phyloP scores from a whole-genome alignment of 2,888 invertebrate species.

The Chromoteleia sp. region DNA sequence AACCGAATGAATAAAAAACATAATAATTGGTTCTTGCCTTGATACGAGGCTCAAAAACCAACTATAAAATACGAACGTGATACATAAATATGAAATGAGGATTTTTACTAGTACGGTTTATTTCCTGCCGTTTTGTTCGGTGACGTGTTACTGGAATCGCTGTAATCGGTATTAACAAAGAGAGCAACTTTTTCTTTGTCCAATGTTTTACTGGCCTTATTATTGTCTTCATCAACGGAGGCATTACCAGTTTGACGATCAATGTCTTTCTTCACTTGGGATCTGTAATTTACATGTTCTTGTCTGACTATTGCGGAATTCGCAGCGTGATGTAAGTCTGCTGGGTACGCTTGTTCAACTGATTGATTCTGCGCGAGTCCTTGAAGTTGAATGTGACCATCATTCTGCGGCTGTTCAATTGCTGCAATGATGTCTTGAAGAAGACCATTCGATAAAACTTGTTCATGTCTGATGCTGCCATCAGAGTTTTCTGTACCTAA shows the following conservation, averaged over 20 bases:
- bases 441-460: slow-evolving; percentile 91
- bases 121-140: slow-evolving; percentile 33
- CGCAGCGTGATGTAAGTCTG: slow-evolving; percentile 72
- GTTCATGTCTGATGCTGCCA: slow-evolving; percentile 88
- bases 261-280: slow-evolving; percentile 63
- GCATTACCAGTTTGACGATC: slow-evolving; percentile 48
- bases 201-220: slow-evolving; percentile 58
- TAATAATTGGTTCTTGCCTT: slow-evolving; percentile 44
- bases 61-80: slow-evolving; percentile 2
- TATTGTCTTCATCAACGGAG: slow-evolving; percentile 35
- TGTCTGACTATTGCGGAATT: slow-evolving; percentile 56
- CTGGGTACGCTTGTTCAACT: slow-evolving; percentile 74
- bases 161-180: slow-evolving; percentile 78
- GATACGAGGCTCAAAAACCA: slow-evolving; percentile 58
- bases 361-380: slow-evolving; percentile 75
- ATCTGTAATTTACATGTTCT: slow-evolving; percentile 59
- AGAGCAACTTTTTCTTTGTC: slow-evolving; percentile 77
- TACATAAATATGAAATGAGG: slow-evolving; percentile 29
- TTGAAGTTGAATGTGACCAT: slow-evolving; percentile 76
- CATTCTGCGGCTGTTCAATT: slow-evolving; percentile 89
- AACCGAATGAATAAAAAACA: slow-evolving; percentile 30
- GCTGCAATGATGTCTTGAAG: slow-evolving; percentile 93
- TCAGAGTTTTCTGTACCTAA: slow-evolving; percentile 85
- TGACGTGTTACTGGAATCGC: slow-evolving; percentile 71
- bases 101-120: slow-evolving; percentile 30